phyloP scores from a whole-genome alignment of 2,113 vertebrate genomes.

The Promerops cafer region DNA sequence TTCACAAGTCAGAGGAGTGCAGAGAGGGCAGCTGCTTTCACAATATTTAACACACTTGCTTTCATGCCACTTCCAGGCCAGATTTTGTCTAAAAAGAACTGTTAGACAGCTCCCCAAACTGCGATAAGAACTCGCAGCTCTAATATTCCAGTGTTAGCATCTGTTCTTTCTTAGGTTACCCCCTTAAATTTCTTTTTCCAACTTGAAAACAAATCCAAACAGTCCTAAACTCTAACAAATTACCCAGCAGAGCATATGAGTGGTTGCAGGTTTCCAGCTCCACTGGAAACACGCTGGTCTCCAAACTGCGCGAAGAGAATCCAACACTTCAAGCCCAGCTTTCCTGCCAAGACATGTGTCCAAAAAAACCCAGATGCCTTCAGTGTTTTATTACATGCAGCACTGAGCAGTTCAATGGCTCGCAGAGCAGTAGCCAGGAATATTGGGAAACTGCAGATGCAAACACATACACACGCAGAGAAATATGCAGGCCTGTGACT shows the following conservation, averaged over 20 bases:
- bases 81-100: not conserved
- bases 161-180: slow-evolving; percentile 50
- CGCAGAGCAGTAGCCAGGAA: slow-evolving; percentile 47
- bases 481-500: slow-evolving; percentile 44
- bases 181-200: slow-evolving; percentile 14
- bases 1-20: not conserved
- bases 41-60: slow-evolving; percentile 2
- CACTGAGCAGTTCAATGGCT: slow-evolving; percentile 41
- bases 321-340: slow-evolving; percentile 50
- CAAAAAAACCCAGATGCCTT: slow-evolving; percentile 71
- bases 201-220: slow-evolving; percentile 57
- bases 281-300: slow-evolving; percentile 56
- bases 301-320: slow-evolving; percentile 53
- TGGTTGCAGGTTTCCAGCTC: slow-evolving; percentile 63
- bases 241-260: slow-evolving; percentile 56
- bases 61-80: slow-evolving; percentile 20
- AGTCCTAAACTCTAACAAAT: slow-evolving; percentile 49
- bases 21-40: not conserved
- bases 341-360: slow-evolving; percentile 58
- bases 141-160: slow-evolving; percentile 35
- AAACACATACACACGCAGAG: slow-evolving; percentile 28
- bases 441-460: slow-evolving; percentile 46
- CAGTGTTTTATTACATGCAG: slow-evolving; percentile 62
- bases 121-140: not conserved
- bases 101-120: slow-evolving; percentile 18